Evolutionary conservation across 2,113 vertebrate genomes (phyloP).

Genomic region (Nycticryphes semicollaris): DNA sequence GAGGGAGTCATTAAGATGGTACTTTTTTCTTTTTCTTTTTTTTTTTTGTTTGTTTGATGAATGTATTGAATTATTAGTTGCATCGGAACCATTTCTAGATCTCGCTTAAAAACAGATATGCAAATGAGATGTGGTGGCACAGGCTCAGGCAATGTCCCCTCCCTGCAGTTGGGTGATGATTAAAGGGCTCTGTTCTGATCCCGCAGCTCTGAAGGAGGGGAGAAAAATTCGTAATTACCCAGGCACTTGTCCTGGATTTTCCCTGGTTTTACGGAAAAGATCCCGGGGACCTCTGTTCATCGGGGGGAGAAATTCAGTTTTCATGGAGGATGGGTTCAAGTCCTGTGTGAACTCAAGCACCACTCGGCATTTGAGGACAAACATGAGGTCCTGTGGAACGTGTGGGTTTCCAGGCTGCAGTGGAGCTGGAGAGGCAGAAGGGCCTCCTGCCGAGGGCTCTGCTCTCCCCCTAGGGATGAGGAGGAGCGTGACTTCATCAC

Average conservation of each 20-base stretch:
- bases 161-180: accelerated
- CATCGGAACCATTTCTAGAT: neutral
- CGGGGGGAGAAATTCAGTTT: neutral
- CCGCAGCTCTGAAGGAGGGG: neutral
- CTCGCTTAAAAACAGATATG: neutral
- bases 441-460: neutral
- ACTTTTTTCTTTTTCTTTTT: neutral
- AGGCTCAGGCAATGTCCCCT: neutral
- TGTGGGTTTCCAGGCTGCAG: neutral
- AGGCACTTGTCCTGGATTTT: neutral
- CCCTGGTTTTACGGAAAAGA: neutral
- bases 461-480: neutral
- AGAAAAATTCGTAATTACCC: neutral
- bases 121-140: neutral
- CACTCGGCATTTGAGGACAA: neutral
- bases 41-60: neutral
- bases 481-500: no score
- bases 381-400: neutral
- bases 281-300: neutral
- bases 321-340: neutral
- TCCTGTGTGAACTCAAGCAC: accelerated
- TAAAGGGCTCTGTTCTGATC: neutral
- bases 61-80: neutral
- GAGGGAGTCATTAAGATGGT: slow-evolving; percentile 5
- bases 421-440: neutral